phyloP scores from a whole-genome alignment of 1,140 invertebrate species.

The Drosophila lowei region DNA sequence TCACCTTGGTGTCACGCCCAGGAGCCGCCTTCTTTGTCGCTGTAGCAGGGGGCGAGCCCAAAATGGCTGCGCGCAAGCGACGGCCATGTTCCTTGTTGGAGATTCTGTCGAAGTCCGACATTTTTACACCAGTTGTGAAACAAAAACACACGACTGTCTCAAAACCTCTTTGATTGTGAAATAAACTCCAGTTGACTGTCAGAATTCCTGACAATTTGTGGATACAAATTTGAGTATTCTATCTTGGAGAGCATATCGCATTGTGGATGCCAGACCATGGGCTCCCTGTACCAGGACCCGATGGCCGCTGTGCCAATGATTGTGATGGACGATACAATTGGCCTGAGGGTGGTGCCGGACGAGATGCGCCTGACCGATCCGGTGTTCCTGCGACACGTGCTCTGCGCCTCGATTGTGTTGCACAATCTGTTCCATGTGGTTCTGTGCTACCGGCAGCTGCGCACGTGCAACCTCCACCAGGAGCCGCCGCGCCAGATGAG shows the following conservation, averaged over 20 bases:
- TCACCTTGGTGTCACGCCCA: constrained; percentile 55
- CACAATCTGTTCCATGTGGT: constrained; percentile 26
- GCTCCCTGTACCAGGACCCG: constrained; percentile 47
- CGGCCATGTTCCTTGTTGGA: constrained; percentile 65
- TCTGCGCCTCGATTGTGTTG: constrained; percentile 23
- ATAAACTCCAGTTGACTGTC: too few relatives aligned
- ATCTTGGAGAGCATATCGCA: too few relatives aligned
- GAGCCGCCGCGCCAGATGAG: constrained; percentile 10
- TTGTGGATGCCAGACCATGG: constrained; percentile 6
- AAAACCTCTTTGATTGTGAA: too few relatives aligned
- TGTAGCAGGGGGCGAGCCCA: constrained; percentile 33
- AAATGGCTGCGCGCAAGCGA: constrained; percentile 51
- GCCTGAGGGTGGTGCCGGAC: not conserved
- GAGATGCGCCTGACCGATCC: constrained; percentile 23
- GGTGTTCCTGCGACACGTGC: constrained; percentile 43
- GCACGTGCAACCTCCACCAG: not conserved
- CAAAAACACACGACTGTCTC: constrained; percentile 9
- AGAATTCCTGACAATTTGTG: too few relatives aligned
- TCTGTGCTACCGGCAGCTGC: constrained; percentile 50
- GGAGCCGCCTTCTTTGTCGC: constrained; percentile 18
- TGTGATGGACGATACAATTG: constrained; percentile 11
- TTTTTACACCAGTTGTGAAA: constrained; percentile 54
- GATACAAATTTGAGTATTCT: too few relatives aligned
- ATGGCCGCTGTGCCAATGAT: constrained; percentile 15
- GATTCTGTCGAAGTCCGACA: constrained; percentile 63